Conservation (phyloP, 2,113 vertebrate genomes). For the Trachemys scripta region DNA sequence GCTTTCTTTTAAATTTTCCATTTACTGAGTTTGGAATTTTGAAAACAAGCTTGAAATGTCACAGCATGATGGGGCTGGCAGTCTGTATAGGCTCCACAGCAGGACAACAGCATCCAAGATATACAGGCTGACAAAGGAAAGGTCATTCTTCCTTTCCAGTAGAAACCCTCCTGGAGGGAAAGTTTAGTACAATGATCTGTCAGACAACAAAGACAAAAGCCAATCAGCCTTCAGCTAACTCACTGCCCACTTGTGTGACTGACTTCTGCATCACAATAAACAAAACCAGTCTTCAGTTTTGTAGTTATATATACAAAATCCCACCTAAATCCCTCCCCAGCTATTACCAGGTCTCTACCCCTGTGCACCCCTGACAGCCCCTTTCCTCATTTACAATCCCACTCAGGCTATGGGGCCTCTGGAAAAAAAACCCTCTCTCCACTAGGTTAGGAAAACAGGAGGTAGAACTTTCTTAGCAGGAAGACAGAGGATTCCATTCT, state of each 20-base stretch:
- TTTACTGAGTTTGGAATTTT: not conserved
- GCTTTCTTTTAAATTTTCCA: not conserved
- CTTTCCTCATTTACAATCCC: not conserved
- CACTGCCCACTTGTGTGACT: not conserved
- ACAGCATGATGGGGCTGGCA: not conserved
- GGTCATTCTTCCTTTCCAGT: not conserved
- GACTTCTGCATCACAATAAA: not conserved
- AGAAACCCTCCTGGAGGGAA: not conserved
- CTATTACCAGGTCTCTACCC: not conserved
- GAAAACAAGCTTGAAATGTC: constrained; percentile 1
- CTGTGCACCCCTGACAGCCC: not conserved
- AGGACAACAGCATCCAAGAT: constrained; percentile 20
- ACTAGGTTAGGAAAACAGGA: not conserved
- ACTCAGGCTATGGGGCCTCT: not conserved
- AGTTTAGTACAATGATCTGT: not conserved
- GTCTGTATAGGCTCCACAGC: not conserved
- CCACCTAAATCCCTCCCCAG: not conserved
- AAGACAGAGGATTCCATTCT: not conserved
- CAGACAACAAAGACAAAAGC: not conserved
- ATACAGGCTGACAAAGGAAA: constrained; percentile 29
- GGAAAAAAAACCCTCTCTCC: not conserved
- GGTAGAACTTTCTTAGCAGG: not conserved
- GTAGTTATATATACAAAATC: not conserved
- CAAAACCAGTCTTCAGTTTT: not conserved
- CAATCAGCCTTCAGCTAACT: not conserved